Percentiles rank a stretch among this genome's conserved stretches.
phyloP scores from a whole-genome alignment of 2,888 invertebrate species.

The Aphodius granarius region DNA sequence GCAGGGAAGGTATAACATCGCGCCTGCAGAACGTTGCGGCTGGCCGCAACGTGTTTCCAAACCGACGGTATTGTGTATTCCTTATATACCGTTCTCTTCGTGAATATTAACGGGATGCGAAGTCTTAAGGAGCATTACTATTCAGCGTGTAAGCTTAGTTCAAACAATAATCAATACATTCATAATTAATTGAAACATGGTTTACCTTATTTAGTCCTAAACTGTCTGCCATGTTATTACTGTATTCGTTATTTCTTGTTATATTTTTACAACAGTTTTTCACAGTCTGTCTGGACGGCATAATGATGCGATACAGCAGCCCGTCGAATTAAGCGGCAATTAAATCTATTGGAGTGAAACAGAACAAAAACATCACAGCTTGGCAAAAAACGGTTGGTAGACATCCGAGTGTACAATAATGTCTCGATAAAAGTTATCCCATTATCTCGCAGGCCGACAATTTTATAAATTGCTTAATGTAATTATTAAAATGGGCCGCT shows the following conservation, averaged over 20 bases:
- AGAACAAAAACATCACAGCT: background rate
- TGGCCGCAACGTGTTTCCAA: background rate
- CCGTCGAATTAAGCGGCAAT: no score
- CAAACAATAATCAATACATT: background rate
- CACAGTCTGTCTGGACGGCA: no score
- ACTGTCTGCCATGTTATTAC: no score
- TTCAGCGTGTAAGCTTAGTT: background rate
- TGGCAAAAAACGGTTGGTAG: background rate
- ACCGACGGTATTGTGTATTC: background rate
- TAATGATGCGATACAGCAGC: no score
- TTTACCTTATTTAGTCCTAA: background rate
- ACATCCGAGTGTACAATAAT: background rate
- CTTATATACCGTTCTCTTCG: background rate
- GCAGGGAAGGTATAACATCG: background rate
- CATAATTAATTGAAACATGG: background rate
- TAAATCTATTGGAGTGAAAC: no score
- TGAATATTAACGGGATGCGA: background rate
- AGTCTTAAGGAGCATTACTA: background rate
- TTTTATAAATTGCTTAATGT: background rate
- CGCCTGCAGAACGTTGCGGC: background rate
- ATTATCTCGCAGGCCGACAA: background rate
- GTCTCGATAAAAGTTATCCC: background rate
- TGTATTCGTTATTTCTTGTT: no score
- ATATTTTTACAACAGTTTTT: no score
- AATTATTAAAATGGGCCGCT: background rate